Evolutionary conservation across 2,797 vertebrate genomes (phyloP), one percentile per base, ranked within the genome.

Genomic region (Neosilurus mollespiculum): DNA sequence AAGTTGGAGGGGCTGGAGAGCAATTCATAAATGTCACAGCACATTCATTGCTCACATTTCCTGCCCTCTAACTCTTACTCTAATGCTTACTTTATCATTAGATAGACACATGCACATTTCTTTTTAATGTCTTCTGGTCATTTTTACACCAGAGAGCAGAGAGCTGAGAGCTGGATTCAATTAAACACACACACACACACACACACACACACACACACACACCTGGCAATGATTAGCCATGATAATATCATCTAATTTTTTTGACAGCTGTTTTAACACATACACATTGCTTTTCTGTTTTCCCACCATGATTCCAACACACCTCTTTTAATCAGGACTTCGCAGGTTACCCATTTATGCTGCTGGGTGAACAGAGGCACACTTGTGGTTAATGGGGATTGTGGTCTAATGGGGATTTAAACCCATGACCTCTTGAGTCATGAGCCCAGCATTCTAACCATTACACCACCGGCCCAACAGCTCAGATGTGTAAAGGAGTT

Each of bases 1-100:
- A 81, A 54, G 79, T 85, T 85, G 71, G 62, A 75, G 71, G 77
- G 71, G 67, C 62, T 78, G 62, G 59, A 54, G 61, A 80, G 51
- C 67, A 80, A 85, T 73, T 37, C 56, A 67, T 51, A 83, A 80
- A 83, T 76, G 82, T 62, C 76, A 83, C 43, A 81, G 83, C 71
- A 80, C 77, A 84, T 66, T 73, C 71, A 49, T 77, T 66, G 59
- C 59, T 84, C 71, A 81, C 64, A 64, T 73, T 61, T 81, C 71
- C 78, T 77, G 79, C 83, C 54, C 71, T 76, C 43, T 5, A 65
- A 70, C 83, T 81, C 53, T 81, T 37, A n/a, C 71, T 73, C 4
- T 65, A 80, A 78, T 51, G 76, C 76, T 78, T 61, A 78, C n/a
- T 78, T 78, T 78, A 64, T 78, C 76, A 78, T 78, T 64, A 18